Percentiles rank a stretch among this genome's conserved stretches.
Evolutionary conservation across 2,797 vertebrate species (phyloP).

Genomic region (Calcarius lapponicus): DNA sequence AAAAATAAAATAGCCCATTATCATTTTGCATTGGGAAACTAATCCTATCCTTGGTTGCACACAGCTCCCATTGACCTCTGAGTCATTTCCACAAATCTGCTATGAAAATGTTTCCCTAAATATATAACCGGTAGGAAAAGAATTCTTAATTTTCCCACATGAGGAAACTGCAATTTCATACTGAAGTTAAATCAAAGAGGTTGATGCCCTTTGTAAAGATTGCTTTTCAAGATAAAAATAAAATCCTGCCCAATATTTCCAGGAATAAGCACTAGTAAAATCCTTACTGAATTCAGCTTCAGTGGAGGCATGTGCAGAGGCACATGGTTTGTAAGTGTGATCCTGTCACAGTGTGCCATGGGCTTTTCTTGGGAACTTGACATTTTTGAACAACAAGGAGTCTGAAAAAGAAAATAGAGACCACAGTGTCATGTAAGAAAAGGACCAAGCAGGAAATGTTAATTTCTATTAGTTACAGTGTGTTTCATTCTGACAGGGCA

Average conservation of each 20-base stretch:
- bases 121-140: neutral
- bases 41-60: neutral
- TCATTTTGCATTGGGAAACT: neutral
- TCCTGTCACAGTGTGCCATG: neutral
- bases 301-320: neutral
- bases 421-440: neutral
- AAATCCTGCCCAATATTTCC: neutral
- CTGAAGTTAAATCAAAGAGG: neutral
- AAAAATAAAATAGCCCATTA: slow-evolving; percentile 10
- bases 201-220: neutral
- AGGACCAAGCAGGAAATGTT: neutral
- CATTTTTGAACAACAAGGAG: neutral
- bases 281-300: neutral
- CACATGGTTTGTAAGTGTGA: neutral
- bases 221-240: neutral
- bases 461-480: neutral
- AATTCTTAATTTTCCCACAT: neutral
- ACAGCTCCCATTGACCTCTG: neutral
- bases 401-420: neutral
- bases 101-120: slow-evolving; percentile 9
- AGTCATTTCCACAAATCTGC: neutral
- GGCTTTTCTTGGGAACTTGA: neutral
- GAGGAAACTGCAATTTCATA: neutral
- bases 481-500: neutral
- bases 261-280: neutral